Base-by-base conservation (phyloP, 2,797 vertebrate genomes). In the Silurus aristotelis region DNA sequence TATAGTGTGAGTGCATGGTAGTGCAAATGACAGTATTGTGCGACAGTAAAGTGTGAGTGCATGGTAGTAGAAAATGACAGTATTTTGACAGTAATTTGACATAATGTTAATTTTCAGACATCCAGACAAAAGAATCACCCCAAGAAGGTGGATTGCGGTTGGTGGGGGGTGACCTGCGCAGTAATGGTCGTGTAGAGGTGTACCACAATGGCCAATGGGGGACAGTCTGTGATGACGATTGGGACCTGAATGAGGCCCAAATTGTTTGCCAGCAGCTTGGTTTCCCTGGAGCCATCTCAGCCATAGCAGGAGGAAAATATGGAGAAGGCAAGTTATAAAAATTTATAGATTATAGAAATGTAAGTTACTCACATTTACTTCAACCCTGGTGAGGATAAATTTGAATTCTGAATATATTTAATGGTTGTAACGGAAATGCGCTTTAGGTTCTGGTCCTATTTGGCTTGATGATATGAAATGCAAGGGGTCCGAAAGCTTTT, bases 381-480 rank as follows among this genome's bases (percentile, higher is more conserved):
- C 0, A 7, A 48, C 13, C 31, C 20, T 43, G 20, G 5, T 79
- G 27, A 61, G 1, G 10, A 43, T 14, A 46, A 7, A 66, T 8
- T n/a, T 22, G 2, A n/a, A 79, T 79, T 79, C 3, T 80, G 9
- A n/a, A 13, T 52, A 52, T 46, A 80, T 27, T 27, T 25, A 66
- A 20, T 77, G 2, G 5, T 38, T 38, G 38, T 20, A 5, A 31
- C 55, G 1, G 2, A 0, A 55, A 55, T 73, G 7, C 38, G 1
- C 17, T 52, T 12, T 75, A 95, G 94, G 88, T 0, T 60, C 91
- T 85, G 93, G 93, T 79, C 91, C 83, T 1, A 92, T 96, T 87
- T 95, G 94, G 95, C 87, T 95, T 27, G 94, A 96, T 90, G 93
- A 95, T 0, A 8, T 95, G 6, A 67, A n/a, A 0, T 96, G 95